These are phyloP conservation scores for Tangara arthus DNA, from an alignment of 2,797 vertebrate species.

Conservation along the genomic window DNA sequence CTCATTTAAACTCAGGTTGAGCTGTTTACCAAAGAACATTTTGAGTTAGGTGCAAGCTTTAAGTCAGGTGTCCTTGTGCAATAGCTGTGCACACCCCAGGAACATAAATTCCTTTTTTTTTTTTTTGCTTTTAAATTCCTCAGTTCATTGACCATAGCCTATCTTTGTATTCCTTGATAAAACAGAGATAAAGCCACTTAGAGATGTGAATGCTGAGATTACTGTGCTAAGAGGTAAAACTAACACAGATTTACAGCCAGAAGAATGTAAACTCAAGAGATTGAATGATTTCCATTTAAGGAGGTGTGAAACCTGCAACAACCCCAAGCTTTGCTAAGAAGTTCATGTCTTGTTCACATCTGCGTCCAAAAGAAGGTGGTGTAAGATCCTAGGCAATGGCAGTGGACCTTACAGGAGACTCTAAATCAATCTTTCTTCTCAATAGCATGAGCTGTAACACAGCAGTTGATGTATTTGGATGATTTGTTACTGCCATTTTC, in stretches of 20 bases:
- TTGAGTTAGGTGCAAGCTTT: background rate
- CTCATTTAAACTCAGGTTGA: background rate
- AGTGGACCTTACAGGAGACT: background rate
- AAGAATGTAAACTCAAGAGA: background rate
- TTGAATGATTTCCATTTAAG: background rate
- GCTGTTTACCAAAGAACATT: background rate
- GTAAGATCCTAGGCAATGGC: background rate
- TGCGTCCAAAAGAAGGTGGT: background rate
- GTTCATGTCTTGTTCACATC: background rate
- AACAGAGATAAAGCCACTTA: background rate
- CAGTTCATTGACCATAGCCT: background rate
- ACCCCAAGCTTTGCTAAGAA: background rate
- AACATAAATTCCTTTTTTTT: background rate
- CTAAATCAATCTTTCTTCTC: background rate
- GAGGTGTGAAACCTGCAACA: background rate
- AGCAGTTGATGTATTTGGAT: background rate
- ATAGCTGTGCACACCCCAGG: background rate
- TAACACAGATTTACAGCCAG: background rate
- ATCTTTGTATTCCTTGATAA: background rate
- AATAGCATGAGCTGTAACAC: background rate
- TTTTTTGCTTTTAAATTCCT: background rate
- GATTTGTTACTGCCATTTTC: background rate
- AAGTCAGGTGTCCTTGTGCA: background rate
- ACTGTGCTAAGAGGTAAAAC: background rate
- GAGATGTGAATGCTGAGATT: background rate